Evolutionary conservation across 1,140 invertebrate species (phyloP).

Genomic region (Pinna nobilis): DNA sequence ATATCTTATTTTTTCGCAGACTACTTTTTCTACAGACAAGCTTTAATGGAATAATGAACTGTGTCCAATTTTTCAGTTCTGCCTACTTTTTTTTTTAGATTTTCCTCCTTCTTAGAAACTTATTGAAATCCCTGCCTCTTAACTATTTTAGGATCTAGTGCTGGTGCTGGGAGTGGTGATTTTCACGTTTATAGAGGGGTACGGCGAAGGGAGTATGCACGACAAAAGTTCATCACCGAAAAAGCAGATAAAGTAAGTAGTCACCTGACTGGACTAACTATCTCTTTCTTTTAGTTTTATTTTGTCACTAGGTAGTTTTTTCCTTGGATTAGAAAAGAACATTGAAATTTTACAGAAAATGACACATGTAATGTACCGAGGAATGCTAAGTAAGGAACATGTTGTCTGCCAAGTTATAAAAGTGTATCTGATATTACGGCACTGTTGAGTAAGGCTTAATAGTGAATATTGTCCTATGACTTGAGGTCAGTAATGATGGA

Average conservation of each 20-base stretch:
- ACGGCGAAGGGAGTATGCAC: constrained; percentile 93
- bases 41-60: neutral
- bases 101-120: neutral
- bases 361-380: neutral
- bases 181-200: constrained; percentile 98
- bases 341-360: neutral
- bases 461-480: too few relatives aligned
- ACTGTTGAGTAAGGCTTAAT: too few relatives aligned
- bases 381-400: too few relatives aligned
- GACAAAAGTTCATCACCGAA: constrained; percentile 94
- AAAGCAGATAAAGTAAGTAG: constrained; percentile 85
- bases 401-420: too few relatives aligned
- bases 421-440: too few relatives aligned
- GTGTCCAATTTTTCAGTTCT: neutral
- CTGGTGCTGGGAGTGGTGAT: constrained; percentile 97
- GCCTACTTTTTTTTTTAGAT: neutral
- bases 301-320: neutral
- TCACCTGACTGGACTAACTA: neutral
- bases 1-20: too few relatives aligned
- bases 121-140: neutral
- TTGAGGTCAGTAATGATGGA: too few relatives aligned
- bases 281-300: constrained; percentile 20
- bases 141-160: constrained; percentile 83
- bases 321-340: neutral
- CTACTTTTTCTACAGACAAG: neutral